These are phyloP conservation scores for Agriopis marginaria DNA, from an alignment of 2,888 invertebrate species.

Conservation along the genomic window DNA sequence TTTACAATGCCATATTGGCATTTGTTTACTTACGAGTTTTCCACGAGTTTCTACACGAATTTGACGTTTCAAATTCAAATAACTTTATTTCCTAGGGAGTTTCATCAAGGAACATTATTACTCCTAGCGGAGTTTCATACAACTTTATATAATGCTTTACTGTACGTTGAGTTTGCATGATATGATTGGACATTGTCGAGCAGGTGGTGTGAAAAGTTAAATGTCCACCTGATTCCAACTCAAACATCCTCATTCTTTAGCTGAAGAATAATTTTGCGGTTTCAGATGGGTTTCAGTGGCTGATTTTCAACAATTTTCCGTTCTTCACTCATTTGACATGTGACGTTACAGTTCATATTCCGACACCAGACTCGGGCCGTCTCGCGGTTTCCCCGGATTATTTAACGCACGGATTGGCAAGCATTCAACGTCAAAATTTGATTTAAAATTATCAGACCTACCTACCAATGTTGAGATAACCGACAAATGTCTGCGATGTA, in stretches of 20 bases:
- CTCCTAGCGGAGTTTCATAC: no score
- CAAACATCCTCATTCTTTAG: not conserved
- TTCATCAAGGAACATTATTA: no score
- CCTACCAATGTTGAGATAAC: slow-evolving; percentile 37
- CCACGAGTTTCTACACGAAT: no score
- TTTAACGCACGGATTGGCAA: slow-evolving; percentile 60
- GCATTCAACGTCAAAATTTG: slow-evolving; percentile 60
- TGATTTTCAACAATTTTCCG: slow-evolving; percentile 3
- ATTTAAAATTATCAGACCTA: slow-evolving; percentile 55
- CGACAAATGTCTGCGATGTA: slow-evolving; percentile 27
- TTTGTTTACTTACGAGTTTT: no score
- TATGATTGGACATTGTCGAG: no score
- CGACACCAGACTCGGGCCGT: slow-evolving; percentile 40
- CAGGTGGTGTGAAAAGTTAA: no score
- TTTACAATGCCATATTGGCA: no score
- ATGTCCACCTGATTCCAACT: no score
- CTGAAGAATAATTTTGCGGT: not conserved
- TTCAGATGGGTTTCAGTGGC: not conserved
- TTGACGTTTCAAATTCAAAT: no score
- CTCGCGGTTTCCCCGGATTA: slow-evolving; percentile 46
- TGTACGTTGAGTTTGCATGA: no score
- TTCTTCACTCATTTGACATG: slow-evolving; percentile 10
- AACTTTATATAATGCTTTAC: no score
- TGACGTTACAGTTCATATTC: slow-evolving; percentile 13
- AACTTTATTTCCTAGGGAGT: no score